Conservation (phyloP, 2,888 invertebrate species). For the Cryptocephalus primarius region DNA sequence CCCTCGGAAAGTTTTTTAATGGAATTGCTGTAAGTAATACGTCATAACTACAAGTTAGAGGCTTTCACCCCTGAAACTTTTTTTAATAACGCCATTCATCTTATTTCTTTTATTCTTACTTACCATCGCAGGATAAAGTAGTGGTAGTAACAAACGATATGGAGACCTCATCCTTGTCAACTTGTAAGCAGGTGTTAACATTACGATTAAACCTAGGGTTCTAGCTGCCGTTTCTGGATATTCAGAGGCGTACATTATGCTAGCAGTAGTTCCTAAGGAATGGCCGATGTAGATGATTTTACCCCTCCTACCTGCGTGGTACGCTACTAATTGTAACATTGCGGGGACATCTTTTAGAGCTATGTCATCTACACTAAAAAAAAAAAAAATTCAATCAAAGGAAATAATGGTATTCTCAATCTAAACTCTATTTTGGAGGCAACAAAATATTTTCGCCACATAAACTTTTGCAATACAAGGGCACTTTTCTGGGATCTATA, state of each 20-base stretch:
- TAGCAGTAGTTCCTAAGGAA: constrained; percentile 48
- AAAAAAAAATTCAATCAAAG: background rate
- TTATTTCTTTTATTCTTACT: no score
- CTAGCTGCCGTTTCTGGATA: constrained; percentile 44
- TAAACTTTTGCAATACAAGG: no score
- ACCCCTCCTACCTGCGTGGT: constrained; percentile 29
- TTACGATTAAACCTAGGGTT: constrained; percentile 41
- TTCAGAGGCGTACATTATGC: constrained; percentile 45
- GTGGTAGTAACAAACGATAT: constrained; percentile 51
- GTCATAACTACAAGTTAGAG: no score
- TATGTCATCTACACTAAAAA: constrained; percentile 46
- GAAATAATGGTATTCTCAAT: no score
- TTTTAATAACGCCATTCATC: no score
- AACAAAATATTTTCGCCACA: no score
- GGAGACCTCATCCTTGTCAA: constrained; percentile 48
- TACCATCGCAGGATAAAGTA: constrained; percentile 28
- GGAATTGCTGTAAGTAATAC: no score
- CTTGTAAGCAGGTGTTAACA: constrained; percentile 44
- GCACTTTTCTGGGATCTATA: no score
- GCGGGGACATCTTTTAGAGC: constrained; percentile 47
- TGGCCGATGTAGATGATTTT: constrained; percentile 44
- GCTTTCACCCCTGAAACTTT: no score
- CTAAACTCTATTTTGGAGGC: no score
- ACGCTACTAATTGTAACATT: constrained; percentile 42
- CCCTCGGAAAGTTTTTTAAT: no score